Conservation (phyloP, 2,888 invertebrate genomes). For the Aelia acuminata region DNA sequence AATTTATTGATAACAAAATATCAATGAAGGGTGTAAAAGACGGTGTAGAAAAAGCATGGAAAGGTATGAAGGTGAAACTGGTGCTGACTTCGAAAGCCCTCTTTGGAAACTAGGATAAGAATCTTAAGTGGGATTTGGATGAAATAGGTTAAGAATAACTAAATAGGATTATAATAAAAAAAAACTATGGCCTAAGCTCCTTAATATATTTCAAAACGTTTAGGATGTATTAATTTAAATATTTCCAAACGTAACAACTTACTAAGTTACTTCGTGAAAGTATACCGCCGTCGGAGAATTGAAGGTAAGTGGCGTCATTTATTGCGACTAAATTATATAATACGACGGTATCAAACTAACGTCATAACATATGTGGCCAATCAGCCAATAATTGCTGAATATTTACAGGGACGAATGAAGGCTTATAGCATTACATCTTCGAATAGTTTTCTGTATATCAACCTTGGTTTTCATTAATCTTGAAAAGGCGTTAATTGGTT, state of each 20-base stretch:
- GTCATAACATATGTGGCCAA: neutral
- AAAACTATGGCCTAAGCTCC: neutral
- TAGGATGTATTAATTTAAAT: neutral
- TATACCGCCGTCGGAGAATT: neutral
- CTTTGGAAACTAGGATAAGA: neutral
- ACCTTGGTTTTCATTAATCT: no score
- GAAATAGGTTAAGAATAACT: neutral
- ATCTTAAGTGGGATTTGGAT: neutral
- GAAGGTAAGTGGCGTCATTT: neutral
- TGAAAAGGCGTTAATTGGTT: no score
- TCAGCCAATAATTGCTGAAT: neutral
- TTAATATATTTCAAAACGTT: neutral
- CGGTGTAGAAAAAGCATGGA: neutral
- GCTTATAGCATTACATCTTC: no score
- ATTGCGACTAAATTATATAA: neutral
- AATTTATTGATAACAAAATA: no score
- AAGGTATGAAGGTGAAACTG: neutral
- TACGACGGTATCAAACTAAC: neutral
- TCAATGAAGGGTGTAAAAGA: no score
- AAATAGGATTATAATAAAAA: neutral
- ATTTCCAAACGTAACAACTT: neutral
- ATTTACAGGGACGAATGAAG: no score
- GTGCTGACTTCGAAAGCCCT: neutral
- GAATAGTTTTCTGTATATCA: no score
- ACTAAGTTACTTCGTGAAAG: neutral